Base-by-base conservation (phyloP, 2,797 vertebrate species). In the Phrynocephalus guinanensis region DNA sequence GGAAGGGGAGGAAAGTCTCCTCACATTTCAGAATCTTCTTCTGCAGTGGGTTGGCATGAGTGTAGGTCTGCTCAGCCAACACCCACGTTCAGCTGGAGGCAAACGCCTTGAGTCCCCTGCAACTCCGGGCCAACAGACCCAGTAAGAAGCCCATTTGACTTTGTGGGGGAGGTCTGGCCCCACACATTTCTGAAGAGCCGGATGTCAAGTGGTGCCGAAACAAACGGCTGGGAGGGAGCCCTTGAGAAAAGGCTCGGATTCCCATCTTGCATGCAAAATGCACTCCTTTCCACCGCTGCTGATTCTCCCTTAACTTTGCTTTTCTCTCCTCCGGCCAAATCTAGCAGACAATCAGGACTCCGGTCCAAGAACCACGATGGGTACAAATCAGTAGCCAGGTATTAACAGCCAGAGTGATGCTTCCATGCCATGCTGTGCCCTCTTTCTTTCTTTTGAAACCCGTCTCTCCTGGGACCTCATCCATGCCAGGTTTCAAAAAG, bases 301-400 rank as follows among this genome's bases (percentile, higher is more conserved):
- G 24, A 87, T 85, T 56, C 56, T 56, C 50, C 33, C 72, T 33
- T 0, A 82, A 2, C n/a, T 10, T 38, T 82, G 8, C 3, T 0
- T 3, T 13, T 85, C 22, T 77, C 18, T 71, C 33, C 48, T 48
- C 50, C 48, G 28, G 56, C 56, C 33, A 44, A 52, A 85, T 85
- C 84, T 85, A 91, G 91, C 0, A 90, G 89, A 72, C 16, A 80
- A n/a, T 91, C 90, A 84, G 91, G 82, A 0, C 48, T 91, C 89
- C 94, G 90, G 92, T 95, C 89, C 91, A 94, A 93, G 75, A 92
- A 85, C 88, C 95, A 93, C 3, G 94, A 96, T 2, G 94, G 95
- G 88, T 95, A 96, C 92, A 93, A 95, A 84, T 89, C 94, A 9
- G 90, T 96, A 68, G 91, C 94, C 80, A 96, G 95, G 95, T 96